Base-by-base conservation (phyloP, 2,888 invertebrate genomes). In the Mantis religiosa region DNA sequence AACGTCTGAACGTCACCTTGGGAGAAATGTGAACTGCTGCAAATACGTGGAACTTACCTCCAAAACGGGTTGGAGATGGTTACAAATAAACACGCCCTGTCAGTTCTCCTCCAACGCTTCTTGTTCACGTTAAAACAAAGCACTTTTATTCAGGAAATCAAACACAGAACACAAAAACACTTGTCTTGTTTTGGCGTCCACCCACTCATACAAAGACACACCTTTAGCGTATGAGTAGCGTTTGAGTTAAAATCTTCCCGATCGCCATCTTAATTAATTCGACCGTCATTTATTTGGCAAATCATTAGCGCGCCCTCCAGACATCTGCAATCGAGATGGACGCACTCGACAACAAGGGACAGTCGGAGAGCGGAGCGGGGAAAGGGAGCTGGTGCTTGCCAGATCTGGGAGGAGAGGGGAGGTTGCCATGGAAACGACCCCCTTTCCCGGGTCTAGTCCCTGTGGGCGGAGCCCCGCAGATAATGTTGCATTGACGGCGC, bases 371-470 rank as follows among this genome's bases (percentile, higher is more conserved):
- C 14, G n/a, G 83, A 27, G n/a, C 28, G 27, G 83, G 83, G 28
- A 83, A 83, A n/a, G 83, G 83, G 28, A 71, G 54, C 54, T 71
- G 83, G 83, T 28, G 83, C 83, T 28, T 83, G 83, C 28, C 28
- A 83, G 83, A 83, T 83, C 28, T 83, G 83, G 83, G 54, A 85
- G 88, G 84, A 71, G 88, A 81, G 88, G 71, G 84, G 54, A 88
- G 88, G 71, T 88, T 82, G 81, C 54, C 88, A 88, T 88, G 84
- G 88, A 81, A 30, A 88, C 88, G 87, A 87, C 87, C 87, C 87
- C 82, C 87, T 82, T 87, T 87, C 87, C 87, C 87, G 87, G 87
- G 89, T 89, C 83, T 86, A 87, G 82, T 83, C 82, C 86, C 84
- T 47, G 89, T 87, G 87, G 89, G 87, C 89, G 89, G 84, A 71